Base-by-base conservation (phyloP, 2,888 invertebrate species). In the Imbricaverruca yamaguchii region DNA sequence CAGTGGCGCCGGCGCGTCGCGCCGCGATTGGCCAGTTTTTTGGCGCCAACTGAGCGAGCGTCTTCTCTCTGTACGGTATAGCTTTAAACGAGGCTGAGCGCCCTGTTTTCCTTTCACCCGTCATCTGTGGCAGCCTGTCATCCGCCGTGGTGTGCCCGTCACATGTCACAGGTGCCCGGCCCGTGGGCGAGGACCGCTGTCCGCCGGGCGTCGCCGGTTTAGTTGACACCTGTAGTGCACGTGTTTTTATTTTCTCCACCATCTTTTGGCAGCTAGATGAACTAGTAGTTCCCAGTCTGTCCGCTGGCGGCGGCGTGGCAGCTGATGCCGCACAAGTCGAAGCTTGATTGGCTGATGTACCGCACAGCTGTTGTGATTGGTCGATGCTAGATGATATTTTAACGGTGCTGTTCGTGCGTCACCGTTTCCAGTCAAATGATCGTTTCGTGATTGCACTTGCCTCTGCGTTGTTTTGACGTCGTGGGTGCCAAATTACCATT, bases 71-170 rank as follows among this genome's bases (percentile, higher is more conserved):
- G 55, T 53, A 55, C 18, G 53, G 74, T 55, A 74, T 74, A 74
- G 74, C 74, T 74, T 74, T 74, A 74, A 74, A 13, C 53, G 53
- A 69, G 69, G 69, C 69, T 69, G 69, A 39, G 39, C 10, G 69
- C 13, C 11, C 69, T 69, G 15, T 69, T 69, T 69, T 13, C 63
- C 21, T 63, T 63, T 63, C 63, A 63, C 63, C 21, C 12, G 18
- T 69, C 39, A 8, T 53, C 53, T 15, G 53, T 69, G 39, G 13
- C 18, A 15, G n/a, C 18, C 18, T 15, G 69, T 39, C 39, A 15
- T 15, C 13, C 18, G 15, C 15, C 8, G 39, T 53, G 39, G 69
- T 39, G 13, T 39, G 39, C 39, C 39, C 39, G 39, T 4, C 39
- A 39, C 39, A 39, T 39, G 39, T 39, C 39, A 39, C 39, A 39